These are phyloP conservation scores for Alligator mississippiensis DNA, from an alignment of 2,113 vertebrate genomes.

Conservation along the genomic window DNA sequence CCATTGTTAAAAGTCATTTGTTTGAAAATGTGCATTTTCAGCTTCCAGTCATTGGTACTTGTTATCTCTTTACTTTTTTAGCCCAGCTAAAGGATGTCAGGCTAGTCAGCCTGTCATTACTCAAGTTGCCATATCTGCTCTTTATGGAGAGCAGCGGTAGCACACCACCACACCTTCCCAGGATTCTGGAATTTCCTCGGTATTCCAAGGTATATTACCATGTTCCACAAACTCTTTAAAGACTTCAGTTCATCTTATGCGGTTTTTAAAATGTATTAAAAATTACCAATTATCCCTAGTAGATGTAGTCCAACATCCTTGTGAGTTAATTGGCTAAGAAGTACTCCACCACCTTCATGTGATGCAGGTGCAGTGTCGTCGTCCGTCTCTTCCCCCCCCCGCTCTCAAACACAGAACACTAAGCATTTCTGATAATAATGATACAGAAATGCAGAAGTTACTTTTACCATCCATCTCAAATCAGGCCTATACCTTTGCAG, in stretches of 20 bases:
- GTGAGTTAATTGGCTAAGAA: not conserved
- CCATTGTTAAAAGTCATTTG: not conserved
- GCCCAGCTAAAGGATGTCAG: not conserved
- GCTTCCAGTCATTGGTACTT: not conserved
- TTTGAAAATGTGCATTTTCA: not conserved
- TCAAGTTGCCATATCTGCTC: not conserved
- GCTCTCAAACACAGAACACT: not conserved
- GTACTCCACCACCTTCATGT: not conserved
- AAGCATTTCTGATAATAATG: not conserved
- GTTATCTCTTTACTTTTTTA: not conserved
- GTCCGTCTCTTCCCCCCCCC: not conserved
- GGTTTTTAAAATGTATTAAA: not conserved
- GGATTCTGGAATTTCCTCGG: not conserved
- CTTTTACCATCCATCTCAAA: not conserved
- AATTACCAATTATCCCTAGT: not conserved
- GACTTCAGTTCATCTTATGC: not conserved
- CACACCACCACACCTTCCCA: not conserved
- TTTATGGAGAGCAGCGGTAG: not conserved
- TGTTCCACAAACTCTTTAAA: too few species aligned
- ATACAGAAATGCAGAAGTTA: not conserved
- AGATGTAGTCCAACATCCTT: not conserved
- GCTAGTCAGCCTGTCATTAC: not conserved
- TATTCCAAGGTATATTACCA: not conserved
- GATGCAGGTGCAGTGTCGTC: not conserved
- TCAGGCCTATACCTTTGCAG: not conserved